phyloP scores from a whole-genome alignment of 2,797 vertebrate species.

The Sebastes minor region DNA sequence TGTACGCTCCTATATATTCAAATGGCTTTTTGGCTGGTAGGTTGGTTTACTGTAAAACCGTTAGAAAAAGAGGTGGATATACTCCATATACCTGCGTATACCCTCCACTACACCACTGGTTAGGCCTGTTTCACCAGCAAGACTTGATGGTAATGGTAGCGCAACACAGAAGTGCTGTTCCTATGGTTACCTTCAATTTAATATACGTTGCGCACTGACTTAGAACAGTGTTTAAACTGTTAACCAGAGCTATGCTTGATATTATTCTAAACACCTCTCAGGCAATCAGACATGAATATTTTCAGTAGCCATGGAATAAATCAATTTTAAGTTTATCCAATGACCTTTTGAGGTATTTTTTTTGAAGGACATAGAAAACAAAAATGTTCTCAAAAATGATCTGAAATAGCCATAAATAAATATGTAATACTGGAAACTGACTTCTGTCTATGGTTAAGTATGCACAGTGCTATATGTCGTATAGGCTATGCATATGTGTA shows the following conservation, averaged over 20 bases:
- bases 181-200: conserved; percentile 31
- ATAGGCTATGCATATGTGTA: neutral
- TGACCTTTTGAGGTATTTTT: neutral
- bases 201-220: conserved; percentile 3
- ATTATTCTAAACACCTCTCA: neutral
- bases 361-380: neutral
- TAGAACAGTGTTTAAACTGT: neutral
- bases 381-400: neutral
- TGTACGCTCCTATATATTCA: too few species aligned
- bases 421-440: neutral
- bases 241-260: neutral
- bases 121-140: neutral
- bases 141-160: neutral
- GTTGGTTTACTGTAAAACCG: too few species aligned
- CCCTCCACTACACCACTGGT: neutral
- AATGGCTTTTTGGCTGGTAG: too few species aligned
- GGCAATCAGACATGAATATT: neutral
- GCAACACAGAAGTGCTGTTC: conserved; percentile 13
- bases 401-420: neutral
- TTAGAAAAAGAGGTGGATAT: too few species aligned
- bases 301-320: neutral
- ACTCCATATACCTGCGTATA: too few species aligned
- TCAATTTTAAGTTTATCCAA: neutral
- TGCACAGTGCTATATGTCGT: neutral
- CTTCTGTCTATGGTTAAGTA: neutral